These are phyloP conservation scores for Heliconius hortense DNA, from an alignment of 2,888 invertebrate species.

Conservation along the genomic window DNA sequence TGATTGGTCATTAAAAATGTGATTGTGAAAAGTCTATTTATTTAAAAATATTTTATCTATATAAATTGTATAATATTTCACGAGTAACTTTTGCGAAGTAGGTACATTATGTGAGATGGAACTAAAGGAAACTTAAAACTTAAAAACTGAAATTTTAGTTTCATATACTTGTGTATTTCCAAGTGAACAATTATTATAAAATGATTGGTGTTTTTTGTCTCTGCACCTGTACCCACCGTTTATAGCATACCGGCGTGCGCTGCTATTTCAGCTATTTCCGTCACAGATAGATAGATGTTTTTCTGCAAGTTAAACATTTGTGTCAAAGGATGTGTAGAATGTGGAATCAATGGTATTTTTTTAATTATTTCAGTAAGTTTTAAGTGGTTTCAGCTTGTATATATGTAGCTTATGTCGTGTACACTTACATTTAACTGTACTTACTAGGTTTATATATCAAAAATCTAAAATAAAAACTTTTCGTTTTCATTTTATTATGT, in stretches of 20 bases:
- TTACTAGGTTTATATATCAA: too few relatives aligned
- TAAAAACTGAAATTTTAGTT: background rate
- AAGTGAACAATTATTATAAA: background rate
- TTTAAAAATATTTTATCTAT: background rate
- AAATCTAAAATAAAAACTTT: too few relatives aligned
- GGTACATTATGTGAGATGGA: background rate
- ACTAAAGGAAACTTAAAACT: background rate
- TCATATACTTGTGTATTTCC: background rate
- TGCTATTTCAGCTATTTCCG: slow-evolving; percentile 59
- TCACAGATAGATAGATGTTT: slow-evolving; percentile 47
- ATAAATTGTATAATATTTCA: background rate
- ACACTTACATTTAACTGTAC: too few relatives aligned
- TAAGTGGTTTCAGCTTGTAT: background rate
- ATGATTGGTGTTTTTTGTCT: slow-evolving; percentile 39
- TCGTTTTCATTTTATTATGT: too few relatives aligned
- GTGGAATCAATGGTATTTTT: background rate
- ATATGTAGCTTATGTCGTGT: too few relatives aligned
- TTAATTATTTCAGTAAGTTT: background rate
- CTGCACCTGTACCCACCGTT: slow-evolving; percentile 42
- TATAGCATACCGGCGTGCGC: slow-evolving; percentile 64
- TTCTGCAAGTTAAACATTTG: slow-evolving; percentile 59
- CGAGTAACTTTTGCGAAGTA: too few relatives aligned
- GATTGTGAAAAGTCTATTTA: background rate
- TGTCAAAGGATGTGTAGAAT: slow-evolving; percentile 36
- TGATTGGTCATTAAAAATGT: background rate